Evolutionary conservation across 35 echinoderm and acorn worm species (phyloP).

Genomic region (Strongylocentrotus purpuratus): DNA sequence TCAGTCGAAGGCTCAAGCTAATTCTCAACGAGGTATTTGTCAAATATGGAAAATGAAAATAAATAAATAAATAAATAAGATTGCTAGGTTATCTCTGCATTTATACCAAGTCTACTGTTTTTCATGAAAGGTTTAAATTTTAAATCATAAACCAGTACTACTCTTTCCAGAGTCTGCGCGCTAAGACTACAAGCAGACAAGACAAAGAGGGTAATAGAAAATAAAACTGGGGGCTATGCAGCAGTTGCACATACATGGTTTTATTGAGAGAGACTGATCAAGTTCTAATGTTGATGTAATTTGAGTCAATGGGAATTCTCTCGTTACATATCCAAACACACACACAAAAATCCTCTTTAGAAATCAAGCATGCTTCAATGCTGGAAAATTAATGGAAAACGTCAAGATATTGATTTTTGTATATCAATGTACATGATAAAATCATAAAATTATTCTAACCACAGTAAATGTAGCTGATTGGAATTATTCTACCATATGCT

Average conservation of each 20-base stretch:
- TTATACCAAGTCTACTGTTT: no score
- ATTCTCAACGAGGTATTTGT: no score
- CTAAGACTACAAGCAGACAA: neutral
- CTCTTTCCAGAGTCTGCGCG: neutral
- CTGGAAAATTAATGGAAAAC: neutral
- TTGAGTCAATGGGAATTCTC: constrained; percentile 18
- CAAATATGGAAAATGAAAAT: no score
- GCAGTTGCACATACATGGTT: neutral
- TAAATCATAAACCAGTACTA: no score
- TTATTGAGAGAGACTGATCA: neutral
- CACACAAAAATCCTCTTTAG: neutral
- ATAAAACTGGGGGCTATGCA: constrained; percentile 24
- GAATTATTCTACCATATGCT: neutral
- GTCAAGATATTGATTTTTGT: neutral
- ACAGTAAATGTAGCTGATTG: neutral
- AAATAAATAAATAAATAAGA: no score
- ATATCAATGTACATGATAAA: no score
- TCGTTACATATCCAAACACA: neutral
- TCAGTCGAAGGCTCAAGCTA: no score
- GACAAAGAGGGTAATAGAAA: neutral
- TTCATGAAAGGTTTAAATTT: no score
- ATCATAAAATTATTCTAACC: no score
- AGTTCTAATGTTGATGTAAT: constrained; percentile 8
- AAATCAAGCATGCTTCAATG: neutral
- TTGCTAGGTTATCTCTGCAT: no score